Conservation (phyloP, 2,888 invertebrate species). For the Tethea ocularis region DNA sequence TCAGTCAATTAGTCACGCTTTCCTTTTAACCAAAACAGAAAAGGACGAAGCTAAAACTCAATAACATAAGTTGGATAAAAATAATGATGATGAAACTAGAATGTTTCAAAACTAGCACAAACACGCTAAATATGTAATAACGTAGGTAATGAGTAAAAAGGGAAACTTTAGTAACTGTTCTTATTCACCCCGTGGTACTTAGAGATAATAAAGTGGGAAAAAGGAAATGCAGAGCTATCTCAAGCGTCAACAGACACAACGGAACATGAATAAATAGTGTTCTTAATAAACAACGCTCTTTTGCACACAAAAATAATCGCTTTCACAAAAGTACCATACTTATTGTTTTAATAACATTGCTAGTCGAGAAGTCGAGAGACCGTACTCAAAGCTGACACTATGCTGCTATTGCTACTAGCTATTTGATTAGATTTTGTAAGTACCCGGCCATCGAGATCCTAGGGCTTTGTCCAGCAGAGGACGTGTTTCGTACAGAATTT, state of each 20-base stretch:
- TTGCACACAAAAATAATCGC: background rate
- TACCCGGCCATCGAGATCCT: no score
- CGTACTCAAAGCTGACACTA: background rate
- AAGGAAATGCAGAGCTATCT: conserved; percentile 21
- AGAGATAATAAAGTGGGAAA: conserved; percentile 27
- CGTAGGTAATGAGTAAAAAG: background rate
- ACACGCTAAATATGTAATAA: background rate
- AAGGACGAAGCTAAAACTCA: no score
- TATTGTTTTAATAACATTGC: background rate
- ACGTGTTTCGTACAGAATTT: no score
- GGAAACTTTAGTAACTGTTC: conserved; percentile 26
- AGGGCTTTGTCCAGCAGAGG: no score
- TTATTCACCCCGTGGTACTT: background rate
- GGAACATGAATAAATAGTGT: conserved; percentile 21
- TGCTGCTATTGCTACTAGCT: background rate
- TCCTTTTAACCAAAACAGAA: no score
- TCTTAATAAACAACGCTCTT: conserved; percentile 3
- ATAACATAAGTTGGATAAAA: background rate
- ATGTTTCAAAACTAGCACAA: background rate
- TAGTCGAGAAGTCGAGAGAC: background rate
- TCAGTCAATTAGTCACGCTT: no score
- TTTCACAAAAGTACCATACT: background rate
- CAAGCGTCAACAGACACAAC: conserved; percentile 20
- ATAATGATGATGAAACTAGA: background rate
- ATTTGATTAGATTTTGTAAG: background rate